These are phyloP conservation scores for Drosophila robusta DNA, from an alignment of 2,888 invertebrate genomes.

Conservation along the genomic window DNA sequence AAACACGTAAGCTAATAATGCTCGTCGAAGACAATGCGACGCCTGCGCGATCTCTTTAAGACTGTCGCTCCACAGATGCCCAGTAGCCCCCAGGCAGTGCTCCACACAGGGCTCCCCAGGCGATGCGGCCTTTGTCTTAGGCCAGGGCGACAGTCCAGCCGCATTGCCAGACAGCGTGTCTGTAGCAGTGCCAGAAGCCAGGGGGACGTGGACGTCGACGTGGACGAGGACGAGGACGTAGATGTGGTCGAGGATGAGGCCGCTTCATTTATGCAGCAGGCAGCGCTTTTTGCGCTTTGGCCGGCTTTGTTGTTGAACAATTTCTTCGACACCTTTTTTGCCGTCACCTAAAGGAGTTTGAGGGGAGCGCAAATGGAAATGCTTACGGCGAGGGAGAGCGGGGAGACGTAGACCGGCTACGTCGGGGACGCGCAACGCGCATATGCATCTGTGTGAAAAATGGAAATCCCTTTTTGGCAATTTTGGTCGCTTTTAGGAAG, in stretches of 20 bases:
- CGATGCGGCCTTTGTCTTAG: conserved; percentile 57
- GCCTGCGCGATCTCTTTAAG: conserved; percentile 33
- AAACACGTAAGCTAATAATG: conserved; percentile 77
- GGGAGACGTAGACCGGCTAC: conserved; percentile 13
- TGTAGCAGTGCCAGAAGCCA: conserved; percentile 54
- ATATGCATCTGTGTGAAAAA: conserved; percentile 74
- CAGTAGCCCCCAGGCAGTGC: conserved; percentile 9
- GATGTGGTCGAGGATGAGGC: conserved; percentile 44
- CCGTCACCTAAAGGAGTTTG: conserved; percentile 52
- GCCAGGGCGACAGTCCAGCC: conserved; percentile 50
- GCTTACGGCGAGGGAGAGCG: not conserved
- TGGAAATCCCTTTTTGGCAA: conserved; percentile 77
- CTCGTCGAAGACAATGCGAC: conserved; percentile 71
- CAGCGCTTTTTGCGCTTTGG: conserved; percentile 33
- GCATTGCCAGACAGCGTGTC: conserved; percentile 75
- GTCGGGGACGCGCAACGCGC: conserved; percentile 26
- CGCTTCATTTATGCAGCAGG: conserved; percentile 82
- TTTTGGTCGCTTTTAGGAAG: conserved; percentile 58
- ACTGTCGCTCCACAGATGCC: conserved; percentile 1
- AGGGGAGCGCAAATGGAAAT: conserved; percentile 8
- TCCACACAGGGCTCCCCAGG: conserved; percentile 59
- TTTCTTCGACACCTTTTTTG: conserved; percentile 79
- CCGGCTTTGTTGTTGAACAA: conserved; percentile 69
- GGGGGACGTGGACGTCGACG: conserved; percentile 22
- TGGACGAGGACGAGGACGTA: conserved; percentile 38